phyloP scores from a whole-genome alignment of 1,140 invertebrate species.

The Drosophila serrata region DNA sequence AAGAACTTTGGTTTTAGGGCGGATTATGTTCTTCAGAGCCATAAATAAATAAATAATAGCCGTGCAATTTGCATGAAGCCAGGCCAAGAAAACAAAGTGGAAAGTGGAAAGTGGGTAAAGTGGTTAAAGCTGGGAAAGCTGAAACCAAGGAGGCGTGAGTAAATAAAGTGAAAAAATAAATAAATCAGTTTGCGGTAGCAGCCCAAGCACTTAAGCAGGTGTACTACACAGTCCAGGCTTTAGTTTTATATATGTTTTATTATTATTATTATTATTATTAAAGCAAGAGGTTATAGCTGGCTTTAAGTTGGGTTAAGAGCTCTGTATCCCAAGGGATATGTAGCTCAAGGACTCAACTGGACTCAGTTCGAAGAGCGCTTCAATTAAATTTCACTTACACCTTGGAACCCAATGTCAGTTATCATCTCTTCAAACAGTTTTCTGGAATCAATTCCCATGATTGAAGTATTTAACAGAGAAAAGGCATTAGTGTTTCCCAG shows the following conservation, averaged over 20 bases:
- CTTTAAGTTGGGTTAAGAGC: neutral
- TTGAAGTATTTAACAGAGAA: neutral
- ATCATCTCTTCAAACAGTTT: neutral
- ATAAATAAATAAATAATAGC: slow-evolving; percentile 36
- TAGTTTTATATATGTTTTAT: neutral
- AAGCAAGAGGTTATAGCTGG: neutral
- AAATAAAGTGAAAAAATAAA: slow-evolving; percentile 16
- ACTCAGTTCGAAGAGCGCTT: neutral
- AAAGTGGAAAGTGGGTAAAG: neutral
- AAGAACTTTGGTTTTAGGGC: neutral
- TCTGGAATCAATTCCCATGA: too few species aligned
- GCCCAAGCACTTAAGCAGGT: neutral
- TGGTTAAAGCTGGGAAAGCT: neutral
- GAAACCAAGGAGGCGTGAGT: neutral
- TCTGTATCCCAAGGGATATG: too few species aligned
- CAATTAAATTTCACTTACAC: neutral
- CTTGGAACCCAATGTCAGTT: neutral
- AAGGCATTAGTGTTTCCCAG: neutral
- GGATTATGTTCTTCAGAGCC: neutral
- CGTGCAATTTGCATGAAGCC: slow-evolving; percentile 13
- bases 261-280: too few species aligned
- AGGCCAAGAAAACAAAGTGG: slow-evolving; percentile 14
- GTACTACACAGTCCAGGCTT: neutral
- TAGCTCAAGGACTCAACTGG: neutral
- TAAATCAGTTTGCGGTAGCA: slow-evolving; percentile 6